Evolutionary conservation across 2,888 invertebrate species (phyloP), one percentile per base, ranked within the genome.

Genomic region (Tenthredo mesomela): DNA sequence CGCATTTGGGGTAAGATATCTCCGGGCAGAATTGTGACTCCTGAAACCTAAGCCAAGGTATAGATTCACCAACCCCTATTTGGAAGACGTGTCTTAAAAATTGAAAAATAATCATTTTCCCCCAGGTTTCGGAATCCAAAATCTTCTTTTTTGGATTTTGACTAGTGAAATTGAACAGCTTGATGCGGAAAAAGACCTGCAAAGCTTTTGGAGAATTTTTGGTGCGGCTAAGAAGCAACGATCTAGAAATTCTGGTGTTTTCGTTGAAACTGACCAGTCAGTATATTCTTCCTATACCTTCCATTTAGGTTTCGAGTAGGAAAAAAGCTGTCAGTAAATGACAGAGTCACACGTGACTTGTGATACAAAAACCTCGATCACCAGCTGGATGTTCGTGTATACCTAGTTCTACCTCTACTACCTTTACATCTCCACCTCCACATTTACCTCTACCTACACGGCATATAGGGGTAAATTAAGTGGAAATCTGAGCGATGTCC

Each of bases 401-500:
- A 37, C 37, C 37, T 37, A 37, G 3, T 33, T 33, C 33, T 33
- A 33, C 33, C 33, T 10, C 29, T n/a, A n/a, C n/a, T n/a, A n/a
- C n/a, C n/a, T n/a, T n/a, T n/a, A n/a, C 7, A 65, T 15, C 25
- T 65, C 65, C 25, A 29, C 29, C 65, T 65, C 4, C 18, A 33
- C 0, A 5, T 1, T 15, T 25, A 29, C 29, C 9, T 40, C n/a
- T 21, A 54, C 37, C 37, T 3, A 33, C 6, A 25, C 47, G 25
- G 29, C 6, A 18, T 70, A 21, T 71, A 43, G 73, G 73, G 40
- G 43, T 80, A 61, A 61, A 80, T 80, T 80, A 61, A 61, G 61
- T 61, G 61, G 80, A 80, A 61, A 80, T 80, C 80, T 80, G 61
- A 80, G 80, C 58, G 37, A 58, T 15, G 33, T 50, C 33, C 21